Evolutionary conservation across 2,888 invertebrate species (phyloP).

Genomic region (Oxytorus armatus): DNA sequence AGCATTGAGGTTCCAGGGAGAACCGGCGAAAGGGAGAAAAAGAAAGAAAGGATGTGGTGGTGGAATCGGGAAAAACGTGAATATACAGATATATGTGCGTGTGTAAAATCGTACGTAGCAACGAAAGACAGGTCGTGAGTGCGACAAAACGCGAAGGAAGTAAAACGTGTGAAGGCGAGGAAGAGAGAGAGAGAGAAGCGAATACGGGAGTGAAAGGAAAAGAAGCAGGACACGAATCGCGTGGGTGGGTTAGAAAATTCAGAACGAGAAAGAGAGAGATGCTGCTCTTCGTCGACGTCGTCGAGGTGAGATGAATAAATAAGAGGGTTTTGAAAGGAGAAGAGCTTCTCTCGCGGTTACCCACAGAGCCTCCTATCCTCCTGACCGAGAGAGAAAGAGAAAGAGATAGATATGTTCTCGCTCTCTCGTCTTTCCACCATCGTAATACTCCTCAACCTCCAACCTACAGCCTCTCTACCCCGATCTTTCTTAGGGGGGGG

Average conservation of each 20-base stretch:
- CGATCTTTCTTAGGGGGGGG: slow-evolving; percentile 51
- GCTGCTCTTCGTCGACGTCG: slow-evolving; percentile 50
- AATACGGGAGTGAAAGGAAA: slow-evolving; percentile 41
- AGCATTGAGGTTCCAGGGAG: slow-evolving; percentile 57
- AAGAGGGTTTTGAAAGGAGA: slow-evolving; percentile 82
- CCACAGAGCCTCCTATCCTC: slow-evolving; percentile 65
- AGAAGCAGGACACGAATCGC: slow-evolving; percentile 40
- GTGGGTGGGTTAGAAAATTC: slow-evolving; percentile 59
- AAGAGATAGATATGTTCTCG: too few relatives aligned
- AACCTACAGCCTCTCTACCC: neutral
- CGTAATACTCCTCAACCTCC: slow-evolving; percentile 32
- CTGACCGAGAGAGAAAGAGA: slow-evolving; percentile 55
- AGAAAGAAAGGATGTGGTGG: slow-evolving; percentile 41
- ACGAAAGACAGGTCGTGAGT: neutral
- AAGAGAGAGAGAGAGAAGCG: slow-evolving; percentile 21
- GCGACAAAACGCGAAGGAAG: slow-evolving; percentile 12
- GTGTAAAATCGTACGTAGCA: slow-evolving; percentile 2
- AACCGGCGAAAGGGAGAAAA: slow-evolving; percentile 52
- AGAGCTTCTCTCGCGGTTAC: slow-evolving; percentile 74
- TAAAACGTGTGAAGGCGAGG: slow-evolving; percentile 33
- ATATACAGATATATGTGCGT: slow-evolving; percentile 18
- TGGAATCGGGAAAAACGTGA: slow-evolving; percentile 44
- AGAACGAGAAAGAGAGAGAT: slow-evolving; percentile 45
- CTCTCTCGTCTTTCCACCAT: slow-evolving; percentile 24
- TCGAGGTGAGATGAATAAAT: slow-evolving; percentile 83